Conservation (phyloP, 1,140 invertebrate genomes). For the Drosophila setifemur region DNA sequence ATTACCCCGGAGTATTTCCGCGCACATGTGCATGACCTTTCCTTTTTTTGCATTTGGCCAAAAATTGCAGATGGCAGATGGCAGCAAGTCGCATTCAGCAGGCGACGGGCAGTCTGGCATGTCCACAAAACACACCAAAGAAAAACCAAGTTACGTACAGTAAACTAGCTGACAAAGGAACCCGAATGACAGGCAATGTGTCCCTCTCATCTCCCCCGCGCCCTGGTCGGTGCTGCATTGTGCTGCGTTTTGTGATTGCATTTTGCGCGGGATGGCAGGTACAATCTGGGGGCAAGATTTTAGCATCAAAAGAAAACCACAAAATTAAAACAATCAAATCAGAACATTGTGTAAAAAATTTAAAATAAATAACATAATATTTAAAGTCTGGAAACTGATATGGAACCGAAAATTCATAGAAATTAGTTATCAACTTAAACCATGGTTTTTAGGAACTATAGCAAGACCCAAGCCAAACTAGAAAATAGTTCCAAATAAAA, state of each 20-base stretch:
- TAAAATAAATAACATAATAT: too few species aligned
- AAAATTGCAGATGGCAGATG: slow-evolving; percentile 4
- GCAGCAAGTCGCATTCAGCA: slow-evolving; percentile 9
- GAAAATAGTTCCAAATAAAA: too few species aligned
- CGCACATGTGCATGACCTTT: slow-evolving; percentile 43
- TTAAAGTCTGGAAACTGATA: too few species aligned
- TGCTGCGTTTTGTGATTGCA: slow-evolving; percentile 38
- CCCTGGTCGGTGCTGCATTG: slow-evolving; percentile 19
- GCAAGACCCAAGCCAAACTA: too few species aligned
- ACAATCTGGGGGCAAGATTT: not conserved
- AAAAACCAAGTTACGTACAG: slow-evolving; percentile 5
- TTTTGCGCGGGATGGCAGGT: too few species aligned
- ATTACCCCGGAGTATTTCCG: slow-evolving; percentile 31
- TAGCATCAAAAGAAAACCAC: too few species aligned
- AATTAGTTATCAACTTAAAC: too few species aligned
- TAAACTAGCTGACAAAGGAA: slow-evolving; percentile 38
- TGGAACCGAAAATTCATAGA: too few species aligned
- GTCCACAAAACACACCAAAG: slow-evolving; percentile 17
- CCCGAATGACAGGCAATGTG: slow-evolving; percentile 6
- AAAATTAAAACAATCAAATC: too few species aligned
- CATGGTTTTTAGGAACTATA: too few species aligned
- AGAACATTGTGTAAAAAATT: too few species aligned
- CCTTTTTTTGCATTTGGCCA: slow-evolving; percentile 30
- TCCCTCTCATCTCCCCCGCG: slow-evolving; percentile 1
- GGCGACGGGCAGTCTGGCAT: slow-evolving; percentile 64